A percentile compares a stretch with the other conserved stretches of the same genome.
Evolutionary conservation across 64 coral and sea anemone genomes (phyloP).

Genomic region (Exaiptasia diaphana): DNA sequence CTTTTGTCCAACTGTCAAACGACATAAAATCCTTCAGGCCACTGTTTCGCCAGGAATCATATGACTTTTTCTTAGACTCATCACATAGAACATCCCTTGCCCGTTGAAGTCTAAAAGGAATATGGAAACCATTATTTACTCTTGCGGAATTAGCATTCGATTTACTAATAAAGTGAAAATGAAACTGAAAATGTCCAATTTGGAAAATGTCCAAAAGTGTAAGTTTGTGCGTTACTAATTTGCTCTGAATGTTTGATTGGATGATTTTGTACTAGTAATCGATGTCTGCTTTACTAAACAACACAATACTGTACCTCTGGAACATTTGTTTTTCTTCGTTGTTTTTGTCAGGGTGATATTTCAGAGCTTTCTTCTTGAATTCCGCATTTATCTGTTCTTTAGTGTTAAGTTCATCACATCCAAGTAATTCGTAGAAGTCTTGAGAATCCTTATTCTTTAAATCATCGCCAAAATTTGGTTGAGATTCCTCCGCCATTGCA

Average conservation of each 20-base stretch:
- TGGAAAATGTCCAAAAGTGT: no score
- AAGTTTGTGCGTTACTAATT: no score
- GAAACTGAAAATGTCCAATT: no score
- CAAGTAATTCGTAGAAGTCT: slow-evolving; percentile 77
- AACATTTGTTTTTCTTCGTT: slow-evolving; percentile 40
- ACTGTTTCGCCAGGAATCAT: slow-evolving; percentile 71
- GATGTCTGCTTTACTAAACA: background rate
- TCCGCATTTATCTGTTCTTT: slow-evolving; percentile 90
- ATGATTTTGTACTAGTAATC: background rate
- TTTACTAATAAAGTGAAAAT: no score
- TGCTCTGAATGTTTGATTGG: no score
- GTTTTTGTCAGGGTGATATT: slow-evolving; percentile 89
- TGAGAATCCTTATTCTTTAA: slow-evolving; percentile 51
- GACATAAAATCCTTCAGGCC: slow-evolving; percentile 53
- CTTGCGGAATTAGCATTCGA: no score
- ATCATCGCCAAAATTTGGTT: slow-evolving; percentile 12
- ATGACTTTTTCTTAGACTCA: slow-evolving; percentile 65
- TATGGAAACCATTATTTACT: no score
- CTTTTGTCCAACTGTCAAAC: slow-evolving; percentile 61
- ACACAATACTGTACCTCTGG: slow-evolving; percentile 24
- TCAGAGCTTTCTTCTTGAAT: slow-evolving; percentile 73
- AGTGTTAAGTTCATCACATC: slow-evolving; percentile 77
- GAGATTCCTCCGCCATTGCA: background rate
- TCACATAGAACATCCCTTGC: slow-evolving; percentile 77
- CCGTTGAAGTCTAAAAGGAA: slow-evolving; percentile 24